Evolutionary conservation across 2,888 invertebrate genomes (phyloP).

Genomic region (Luperina nickerlii): DNA sequence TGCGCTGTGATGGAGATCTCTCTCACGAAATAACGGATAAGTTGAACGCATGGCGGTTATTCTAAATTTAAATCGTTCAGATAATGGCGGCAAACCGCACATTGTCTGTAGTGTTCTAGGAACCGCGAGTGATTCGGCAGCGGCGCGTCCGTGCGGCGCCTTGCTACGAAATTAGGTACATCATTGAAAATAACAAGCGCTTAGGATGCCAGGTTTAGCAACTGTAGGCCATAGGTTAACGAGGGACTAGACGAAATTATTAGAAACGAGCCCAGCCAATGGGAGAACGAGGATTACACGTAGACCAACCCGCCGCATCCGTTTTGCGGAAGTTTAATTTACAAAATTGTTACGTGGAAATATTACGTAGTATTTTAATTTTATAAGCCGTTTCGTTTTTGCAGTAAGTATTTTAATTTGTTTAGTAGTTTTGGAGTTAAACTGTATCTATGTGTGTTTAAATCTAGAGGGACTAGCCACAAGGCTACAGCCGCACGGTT

Average conservation of each 20-base stretch:
- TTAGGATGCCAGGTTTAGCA: conserved; percentile 22
- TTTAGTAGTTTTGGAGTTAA: background rate
- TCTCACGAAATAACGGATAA: conserved; percentile 24
- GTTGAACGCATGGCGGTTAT: conserved; percentile 44
- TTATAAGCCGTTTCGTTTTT: background rate
- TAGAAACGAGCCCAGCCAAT: conserved; percentile 38
- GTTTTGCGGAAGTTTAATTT: background rate
- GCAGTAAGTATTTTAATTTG: background rate
- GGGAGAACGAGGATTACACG: background rate
- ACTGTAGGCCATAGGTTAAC: conserved; percentile 62
- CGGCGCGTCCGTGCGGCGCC: conserved; percentile 54
- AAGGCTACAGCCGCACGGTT: too few species aligned
- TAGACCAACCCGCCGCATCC: conserved; percentile 20
- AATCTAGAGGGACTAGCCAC: background rate
- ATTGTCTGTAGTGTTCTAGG: conserved; percentile 56
- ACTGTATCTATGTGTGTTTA: background rate
- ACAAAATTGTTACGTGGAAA: background rate
- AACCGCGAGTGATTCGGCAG: conserved; percentile 48
- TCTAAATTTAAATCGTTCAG: conserved; percentile 56
- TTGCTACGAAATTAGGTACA: background rate
- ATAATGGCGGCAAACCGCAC: conserved; percentile 47
- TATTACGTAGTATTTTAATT: background rate
- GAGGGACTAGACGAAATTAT: conserved; percentile 48
- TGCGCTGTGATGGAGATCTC: conserved; percentile 20
- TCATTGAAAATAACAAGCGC: conserved; percentile 52